Conservation (phyloP, 2,113 vertebrate species). For the Phoenicopterus ruber region DNA sequence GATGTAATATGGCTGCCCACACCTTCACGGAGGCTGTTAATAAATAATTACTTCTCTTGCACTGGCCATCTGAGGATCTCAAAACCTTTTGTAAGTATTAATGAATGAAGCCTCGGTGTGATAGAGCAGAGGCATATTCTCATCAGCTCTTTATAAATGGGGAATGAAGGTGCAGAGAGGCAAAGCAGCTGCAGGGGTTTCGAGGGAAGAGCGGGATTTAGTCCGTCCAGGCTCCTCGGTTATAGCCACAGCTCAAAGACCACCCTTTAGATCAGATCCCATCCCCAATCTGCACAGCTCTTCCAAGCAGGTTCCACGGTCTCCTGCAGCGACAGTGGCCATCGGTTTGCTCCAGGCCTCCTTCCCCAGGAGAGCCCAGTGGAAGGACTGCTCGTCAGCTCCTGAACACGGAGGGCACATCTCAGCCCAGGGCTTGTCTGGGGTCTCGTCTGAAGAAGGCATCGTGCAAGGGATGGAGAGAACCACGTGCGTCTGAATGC, state of each 20-base stretch:
- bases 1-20: slow-evolving; percentile 39
- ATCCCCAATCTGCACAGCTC: background rate
- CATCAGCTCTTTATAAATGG: slow-evolving; percentile 14
- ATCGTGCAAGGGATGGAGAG: background rate
- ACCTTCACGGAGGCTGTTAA: slow-evolving; percentile 48
- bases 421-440: background rate
- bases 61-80: slow-evolving; percentile 57
- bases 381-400: rapidly evolving
- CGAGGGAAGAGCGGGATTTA: background rate
- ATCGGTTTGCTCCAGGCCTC: background rate
- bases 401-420: rapidly evolving
- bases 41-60: slow-evolving; percentile 55
- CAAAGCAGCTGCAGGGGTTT: background rate
- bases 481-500: rapidly evolving
- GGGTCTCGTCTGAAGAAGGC: background rate
- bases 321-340: background rate
- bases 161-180: background rate
- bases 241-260: background rate
- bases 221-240: rapidly evolving
- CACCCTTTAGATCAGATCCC: background rate
- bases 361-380: background rate
- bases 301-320: background rate
- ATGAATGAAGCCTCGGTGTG: background rate
- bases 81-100: slow-evolving; percentile 49
- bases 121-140: background rate